Percentiles rank a stretch among this genome's conserved stretches.
Evolutionary conservation across 2,888 invertebrate genomes (phyloP).

Genomic region (Ochlodes sylvanus): DNA sequence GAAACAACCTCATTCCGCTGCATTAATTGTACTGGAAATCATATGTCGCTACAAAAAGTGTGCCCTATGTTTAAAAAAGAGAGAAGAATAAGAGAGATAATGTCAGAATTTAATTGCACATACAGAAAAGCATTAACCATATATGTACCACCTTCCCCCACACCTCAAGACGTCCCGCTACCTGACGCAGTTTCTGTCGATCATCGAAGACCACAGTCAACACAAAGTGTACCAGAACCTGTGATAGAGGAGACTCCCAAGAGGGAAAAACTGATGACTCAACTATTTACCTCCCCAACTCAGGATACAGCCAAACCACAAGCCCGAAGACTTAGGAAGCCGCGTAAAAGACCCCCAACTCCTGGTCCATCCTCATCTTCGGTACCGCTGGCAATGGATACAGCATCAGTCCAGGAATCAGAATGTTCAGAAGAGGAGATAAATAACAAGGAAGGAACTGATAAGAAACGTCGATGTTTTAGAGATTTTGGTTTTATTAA

Average conservation of each 20-base stretch:
- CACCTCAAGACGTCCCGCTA: not conserved
- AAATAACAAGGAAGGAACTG: not conserved
- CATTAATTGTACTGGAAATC: conserved; percentile 42
- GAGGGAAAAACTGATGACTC: not conserved
- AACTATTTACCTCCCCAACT: not conserved
- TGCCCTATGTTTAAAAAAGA: conserved; percentile 45
- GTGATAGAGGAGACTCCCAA: not conserved
- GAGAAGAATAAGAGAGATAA: conserved; percentile 37
- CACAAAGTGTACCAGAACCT: too few relatives aligned
- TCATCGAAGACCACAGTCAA: too few relatives aligned
- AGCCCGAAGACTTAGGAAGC: not conserved
- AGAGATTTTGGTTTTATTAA: conserved; percentile 5
- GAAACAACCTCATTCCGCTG: conserved; percentile 40
- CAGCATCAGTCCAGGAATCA: not conserved
- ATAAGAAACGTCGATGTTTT: not conserved
- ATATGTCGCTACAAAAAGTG: conserved; percentile 43
- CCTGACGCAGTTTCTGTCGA: too few relatives aligned
- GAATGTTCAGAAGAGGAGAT: not conserved
- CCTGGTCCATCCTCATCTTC: too few relatives aligned
- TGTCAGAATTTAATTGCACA: conserved; percentile 35
- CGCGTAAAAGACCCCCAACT: not conserved
- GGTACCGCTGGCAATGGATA: not conserved
- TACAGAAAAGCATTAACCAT: conserved; percentile 21
- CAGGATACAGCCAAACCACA: not conserved
- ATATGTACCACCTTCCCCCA: conserved; percentile 35